Evolutionary conservation across 2,797 vertebrate genomes (phyloP), one percentile per base, ranked within the genome.

Genomic region (Cheirogaleus major): DNA sequence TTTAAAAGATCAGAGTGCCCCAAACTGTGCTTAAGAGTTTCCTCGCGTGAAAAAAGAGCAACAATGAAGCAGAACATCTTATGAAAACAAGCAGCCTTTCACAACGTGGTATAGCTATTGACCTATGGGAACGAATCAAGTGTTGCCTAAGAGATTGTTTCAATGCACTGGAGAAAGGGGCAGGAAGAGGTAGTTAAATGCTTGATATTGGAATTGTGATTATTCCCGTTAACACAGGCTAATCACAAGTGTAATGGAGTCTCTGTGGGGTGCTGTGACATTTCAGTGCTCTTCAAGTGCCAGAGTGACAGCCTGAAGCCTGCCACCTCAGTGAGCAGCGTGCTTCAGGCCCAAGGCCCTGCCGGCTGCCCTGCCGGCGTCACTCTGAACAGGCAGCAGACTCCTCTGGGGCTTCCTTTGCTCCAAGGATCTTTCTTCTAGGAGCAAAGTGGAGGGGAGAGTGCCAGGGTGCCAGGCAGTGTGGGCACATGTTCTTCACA

Each of bases 401-500:
- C 35, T 73, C 43, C 48, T 61, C 52, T 27, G 41, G 70, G 14
- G 5, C 38, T 69, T 88, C 15, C 43, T 25, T 70, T 78, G 45
- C 17, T 55, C 32, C 17, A 22, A n/a, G 18, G 17, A 67, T 22
- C 41, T 45, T 86, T 25, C 55, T 50, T 82, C n/a, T 35, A 55
- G 35, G 45, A 91, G 30, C 69, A 70, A 30, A 30, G 20, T 5
- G 1, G 38, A 73, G 35, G 85, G n/a, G 59, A 35, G 7, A 7
- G 3, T 55, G 25, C 48, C 83, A 38, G 23, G 32, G 13, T 41
- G 20, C 18, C 48, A 50, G 5, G 22, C n/a, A 23, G 22, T n/a
- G 11, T 13, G 9, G 6, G 7, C n/a, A 38, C 8, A 0, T 5
- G 32, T 57, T 57, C 27, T 10, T 63, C 45, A 1, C 1, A 3